A percentile compares a stretch with the other conserved stretches of the same genome.
These are phyloP conservation scores for Tapirus indicus DNA, from an alignment of 2,797 vertebrate genomes.

Conservation along the genomic window DNA sequence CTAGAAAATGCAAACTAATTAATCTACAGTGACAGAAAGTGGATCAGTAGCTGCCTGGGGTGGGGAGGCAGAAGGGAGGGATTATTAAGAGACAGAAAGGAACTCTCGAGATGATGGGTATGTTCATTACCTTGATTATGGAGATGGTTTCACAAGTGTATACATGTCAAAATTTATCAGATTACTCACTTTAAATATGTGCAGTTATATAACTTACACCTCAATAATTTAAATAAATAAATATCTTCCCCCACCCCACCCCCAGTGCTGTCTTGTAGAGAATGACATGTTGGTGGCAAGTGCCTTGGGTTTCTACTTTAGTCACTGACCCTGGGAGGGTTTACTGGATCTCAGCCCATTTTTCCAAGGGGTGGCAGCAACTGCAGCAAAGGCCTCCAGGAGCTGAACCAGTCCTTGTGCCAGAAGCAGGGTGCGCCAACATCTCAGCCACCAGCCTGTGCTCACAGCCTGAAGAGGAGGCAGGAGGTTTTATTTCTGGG, in stretches of 20 bases:
- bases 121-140: fast-evolving
- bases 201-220: background rate
- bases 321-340: too few relatives aligned
- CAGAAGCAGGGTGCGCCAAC: too few relatives aligned
- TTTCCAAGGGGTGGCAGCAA: background rate
- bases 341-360: background rate
- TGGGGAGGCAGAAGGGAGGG: background rate
- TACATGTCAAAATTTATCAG: background rate
- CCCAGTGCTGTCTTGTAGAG: background rate
- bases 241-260: too few relatives aligned
- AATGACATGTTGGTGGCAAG: too few relatives aligned
- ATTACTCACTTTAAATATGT: background rate
- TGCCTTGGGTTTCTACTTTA: background rate
- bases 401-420: background rate
- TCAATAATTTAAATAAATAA: background rate
- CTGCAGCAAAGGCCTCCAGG: background rate
- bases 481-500: too few relatives aligned
- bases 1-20: background rate
- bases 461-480: background rate
- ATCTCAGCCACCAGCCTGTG: background rate
- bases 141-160: background rate
- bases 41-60: background rate
- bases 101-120: fast-evolving
- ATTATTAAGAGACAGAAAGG: too few relatives aligned
- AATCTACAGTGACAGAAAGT: background rate